A percentile compares a stretch with the other conserved stretches of the same genome.
Conservation (phyloP, 92 coral and sea anemone species). For the Galaxea fascicularis region DNA sequence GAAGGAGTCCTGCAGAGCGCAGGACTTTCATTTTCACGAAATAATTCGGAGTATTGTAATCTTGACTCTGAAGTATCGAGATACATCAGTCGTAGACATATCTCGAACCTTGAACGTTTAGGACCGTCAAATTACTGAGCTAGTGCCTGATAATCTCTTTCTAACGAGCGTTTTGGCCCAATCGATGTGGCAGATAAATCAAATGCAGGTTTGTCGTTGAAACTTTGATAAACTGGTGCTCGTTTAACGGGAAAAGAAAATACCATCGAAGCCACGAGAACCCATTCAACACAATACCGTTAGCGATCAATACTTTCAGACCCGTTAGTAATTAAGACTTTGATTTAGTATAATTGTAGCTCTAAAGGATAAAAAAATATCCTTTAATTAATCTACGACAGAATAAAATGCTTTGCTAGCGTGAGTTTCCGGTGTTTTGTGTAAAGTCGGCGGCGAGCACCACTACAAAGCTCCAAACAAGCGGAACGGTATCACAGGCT, state of each 20-base stretch:
- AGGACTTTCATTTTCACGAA: constrained; percentile 3
- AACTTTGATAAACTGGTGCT: background rate
- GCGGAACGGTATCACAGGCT: constrained; percentile 28
- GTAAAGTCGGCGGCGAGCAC: background rate
- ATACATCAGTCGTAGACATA: too few species aligned
- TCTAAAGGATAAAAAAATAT: background rate
- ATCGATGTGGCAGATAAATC: too few species aligned
- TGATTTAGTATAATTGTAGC: background rate
- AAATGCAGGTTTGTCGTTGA: too few species aligned
- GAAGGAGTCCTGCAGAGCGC: constrained; percentile 15
- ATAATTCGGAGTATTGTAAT: too few species aligned
- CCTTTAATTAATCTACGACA: constrained; percentile 8
- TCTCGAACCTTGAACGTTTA: too few species aligned
- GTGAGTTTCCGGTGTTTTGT: constrained; percentile 39
- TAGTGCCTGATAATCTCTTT: too few species aligned
- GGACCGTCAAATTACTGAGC: too few species aligned
- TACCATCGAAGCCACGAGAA: background rate
- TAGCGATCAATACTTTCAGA: background rate
- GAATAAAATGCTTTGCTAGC: constrained; percentile 1
- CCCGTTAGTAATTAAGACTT: background rate
- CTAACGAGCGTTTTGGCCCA: too few species aligned
- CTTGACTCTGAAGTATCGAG: too few species aligned
- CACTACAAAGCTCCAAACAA: constrained; percentile 22
- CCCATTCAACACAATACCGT: background rate
- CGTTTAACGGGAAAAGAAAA: background rate